Conservation (phyloP, 2,797 vertebrate genomes). For the Hypotaenidia philippensis region DNA sequence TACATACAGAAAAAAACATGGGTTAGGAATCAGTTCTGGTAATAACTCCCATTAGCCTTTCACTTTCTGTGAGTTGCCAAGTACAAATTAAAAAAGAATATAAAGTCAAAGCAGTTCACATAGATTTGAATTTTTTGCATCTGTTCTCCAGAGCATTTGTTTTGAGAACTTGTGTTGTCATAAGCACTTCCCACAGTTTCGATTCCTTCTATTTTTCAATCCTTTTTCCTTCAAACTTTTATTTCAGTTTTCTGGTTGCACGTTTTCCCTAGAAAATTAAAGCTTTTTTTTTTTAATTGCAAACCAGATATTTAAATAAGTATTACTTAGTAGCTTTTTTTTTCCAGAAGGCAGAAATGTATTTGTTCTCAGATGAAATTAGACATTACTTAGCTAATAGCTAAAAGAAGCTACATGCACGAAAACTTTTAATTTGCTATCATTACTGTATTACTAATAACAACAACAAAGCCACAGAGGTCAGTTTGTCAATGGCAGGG, state of each 20-base stretch:
- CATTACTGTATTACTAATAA: neutral
- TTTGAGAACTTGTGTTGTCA: neutral
- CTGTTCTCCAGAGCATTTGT: neutral
- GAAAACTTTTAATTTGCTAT: neutral
- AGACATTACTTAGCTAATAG: slow-evolving; percentile 11
- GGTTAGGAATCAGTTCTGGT: slow-evolving; percentile 62
- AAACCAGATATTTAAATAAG: neutral
- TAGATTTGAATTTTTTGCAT: slow-evolving; percentile 51
- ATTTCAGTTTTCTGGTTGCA: neutral
- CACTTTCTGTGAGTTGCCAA: slow-evolving; percentile 54
- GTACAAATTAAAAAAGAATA: slow-evolving; percentile 61
- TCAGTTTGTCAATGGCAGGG: neutral
- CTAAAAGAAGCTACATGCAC: neutral
- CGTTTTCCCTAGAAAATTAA: neutral
- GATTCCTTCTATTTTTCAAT: neutral
- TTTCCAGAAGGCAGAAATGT: neutral
- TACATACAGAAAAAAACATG: slow-evolving; percentile 33
- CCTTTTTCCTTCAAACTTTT: neutral
- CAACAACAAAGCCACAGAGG: neutral
- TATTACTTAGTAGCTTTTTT: neutral
- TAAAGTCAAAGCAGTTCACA: slow-evolving; percentile 52
- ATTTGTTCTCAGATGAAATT: slow-evolving; percentile 25
- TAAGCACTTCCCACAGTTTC: neutral
- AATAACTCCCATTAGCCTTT: slow-evolving; percentile 71
- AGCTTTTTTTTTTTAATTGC: neutral